Evolutionary conservation across 1,140 invertebrate genomes (phyloP), one percentile per base, ranked within the genome.

Genomic region (Cecropterus lyciades): DNA sequence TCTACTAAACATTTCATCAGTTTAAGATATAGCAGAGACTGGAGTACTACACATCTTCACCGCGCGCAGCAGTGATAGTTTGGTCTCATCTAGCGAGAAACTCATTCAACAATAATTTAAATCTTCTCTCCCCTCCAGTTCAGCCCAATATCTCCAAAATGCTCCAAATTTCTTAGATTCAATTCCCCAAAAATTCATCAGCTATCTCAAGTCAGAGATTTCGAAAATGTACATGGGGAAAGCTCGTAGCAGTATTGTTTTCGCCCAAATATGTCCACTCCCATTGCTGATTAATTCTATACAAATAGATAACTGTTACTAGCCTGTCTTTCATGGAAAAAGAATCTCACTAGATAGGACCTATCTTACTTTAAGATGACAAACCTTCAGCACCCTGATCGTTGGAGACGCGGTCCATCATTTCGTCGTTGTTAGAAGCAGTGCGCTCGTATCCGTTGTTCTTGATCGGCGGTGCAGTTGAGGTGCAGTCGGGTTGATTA

Each of bases 361-460:
- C 56, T 57, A 67, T 63, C 64, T 45, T 16, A 60, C 16, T 65
- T 43, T 56, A 42, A 64, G 37, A 37, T 65, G 52, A 69, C 67
- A 42, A 55, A 93, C 91, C 92, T 91, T 93, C 92, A 72, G 92
- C 92, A 49, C 92, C 92, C 69, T 93, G 92, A 48, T 93, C 91
- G 37, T 84, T 86, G 40, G 85, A 79, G 30, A 91, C 69, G 65
- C 89, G 87, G 70, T 93, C 91, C 48, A 83, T 84, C 70, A 87
- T 84, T 40, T 91, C 88, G 33, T 93, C 92, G 59, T 90, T 89
- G 53, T 75, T 85, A 9, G 83, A 82, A 15, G 75, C 78, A 72
- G 78, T 80, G 60, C 85, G 74, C 72, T 90, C 92, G 64, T 93
- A 92, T 75, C 85, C 88, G 67, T 92, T 92, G 75, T 91, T 91